A percentile compares a stretch with the other conserved stretches of the same genome.
Conservation (phyloP, 1,140 invertebrate species). For the Drosophila ogumai region DNA sequence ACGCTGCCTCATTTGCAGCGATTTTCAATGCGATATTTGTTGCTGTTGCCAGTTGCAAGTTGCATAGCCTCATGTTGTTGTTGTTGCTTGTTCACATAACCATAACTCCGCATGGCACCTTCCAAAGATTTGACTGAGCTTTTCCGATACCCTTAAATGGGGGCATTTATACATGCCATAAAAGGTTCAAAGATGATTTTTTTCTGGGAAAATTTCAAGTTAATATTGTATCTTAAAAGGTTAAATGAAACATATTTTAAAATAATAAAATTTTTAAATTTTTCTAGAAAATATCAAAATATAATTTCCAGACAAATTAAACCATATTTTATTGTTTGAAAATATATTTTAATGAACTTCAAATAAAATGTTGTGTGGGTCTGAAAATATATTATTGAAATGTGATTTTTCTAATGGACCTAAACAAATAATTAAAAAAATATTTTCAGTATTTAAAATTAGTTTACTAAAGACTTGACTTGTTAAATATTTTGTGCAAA, state of each 20-base stretch:
- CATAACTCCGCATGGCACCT: conserved; percentile 75
- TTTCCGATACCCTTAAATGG: conserved; percentile 28
- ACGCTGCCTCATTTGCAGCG: conserved; percentile 69
- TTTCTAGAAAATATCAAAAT: too few relatives aligned
- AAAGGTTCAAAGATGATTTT: neutral
- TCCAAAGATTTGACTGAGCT: conserved; percentile 39
- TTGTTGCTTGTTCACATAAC: conserved; percentile 64
- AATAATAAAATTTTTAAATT: too few relatives aligned
- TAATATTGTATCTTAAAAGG: neutral
- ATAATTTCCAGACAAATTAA: neutral
- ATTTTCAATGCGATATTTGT: conserved; percentile 59
- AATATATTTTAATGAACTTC: neutral
- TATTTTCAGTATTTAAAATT: neutral
- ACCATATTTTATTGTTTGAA: fast-evolving
- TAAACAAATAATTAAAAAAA: neutral
- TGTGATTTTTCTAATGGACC: neutral
- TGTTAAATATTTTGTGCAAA: too few relatives aligned
- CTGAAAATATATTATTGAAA: neutral
- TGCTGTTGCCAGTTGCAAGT: conserved; percentile 43
- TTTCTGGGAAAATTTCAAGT: neutral
- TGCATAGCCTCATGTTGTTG: conserved; percentile 26
- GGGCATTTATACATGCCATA: conserved; percentile 1
- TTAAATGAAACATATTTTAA: too few relatives aligned
- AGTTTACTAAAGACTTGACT: too few relatives aligned
- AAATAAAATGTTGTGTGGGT: neutral